Conservation (phyloP, 2,113 vertebrate species). For the Seriola dumerili region DNA sequence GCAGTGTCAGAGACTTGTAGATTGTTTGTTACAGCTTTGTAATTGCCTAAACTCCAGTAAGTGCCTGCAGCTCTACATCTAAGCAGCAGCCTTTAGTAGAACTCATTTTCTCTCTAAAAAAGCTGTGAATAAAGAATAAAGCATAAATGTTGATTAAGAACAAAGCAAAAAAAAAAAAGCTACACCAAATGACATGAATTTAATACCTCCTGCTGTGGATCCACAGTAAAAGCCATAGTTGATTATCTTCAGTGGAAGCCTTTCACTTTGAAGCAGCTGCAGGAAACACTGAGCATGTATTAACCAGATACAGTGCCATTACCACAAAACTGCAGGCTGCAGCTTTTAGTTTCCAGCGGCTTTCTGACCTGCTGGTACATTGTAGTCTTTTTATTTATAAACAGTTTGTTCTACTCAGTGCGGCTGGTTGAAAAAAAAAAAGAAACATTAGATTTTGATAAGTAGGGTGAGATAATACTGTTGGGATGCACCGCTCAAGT, state of each 20-base stretch:
- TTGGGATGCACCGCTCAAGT: slow-evolving; percentile 12
- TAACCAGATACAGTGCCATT: slow-evolving; percentile 27
- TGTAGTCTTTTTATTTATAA: background rate
- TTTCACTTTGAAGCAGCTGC: slow-evolving; percentile 53
- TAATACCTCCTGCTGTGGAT: slow-evolving; percentile 10
- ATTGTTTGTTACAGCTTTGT: slow-evolving; percentile 15
- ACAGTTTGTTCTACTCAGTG: background rate
- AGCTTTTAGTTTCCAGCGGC: slow-evolving; percentile 20
- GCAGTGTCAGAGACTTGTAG: background rate
- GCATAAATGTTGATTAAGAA: slow-evolving; percentile 21
- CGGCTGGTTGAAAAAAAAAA: slow-evolving; percentile 13
- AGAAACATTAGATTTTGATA: slow-evolving; percentile 10
- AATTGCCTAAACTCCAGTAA: slow-evolving; percentile 49
- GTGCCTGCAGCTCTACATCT: slow-evolving; percentile 14
- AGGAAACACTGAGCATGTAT: slow-evolving; percentile 30
- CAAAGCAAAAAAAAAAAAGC: slow-evolving; percentile 33
- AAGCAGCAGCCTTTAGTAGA: slow-evolving; percentile 12
- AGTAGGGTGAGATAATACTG: slow-evolving; percentile 20
- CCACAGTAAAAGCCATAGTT: slow-evolving; percentile 35
- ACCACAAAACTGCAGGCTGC: background rate
- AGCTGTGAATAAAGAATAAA: background rate
- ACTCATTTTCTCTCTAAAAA: slow-evolving; percentile 26
- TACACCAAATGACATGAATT: slow-evolving; percentile 16
- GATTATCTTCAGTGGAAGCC: slow-evolving; percentile 40
- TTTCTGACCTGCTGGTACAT: background rate